Percentiles rank a stretch among this genome's conserved stretches.
Evolutionary conservation across 2,888 invertebrate genomes (phyloP).

Genomic region (Meiosimyza decipiens): DNA sequence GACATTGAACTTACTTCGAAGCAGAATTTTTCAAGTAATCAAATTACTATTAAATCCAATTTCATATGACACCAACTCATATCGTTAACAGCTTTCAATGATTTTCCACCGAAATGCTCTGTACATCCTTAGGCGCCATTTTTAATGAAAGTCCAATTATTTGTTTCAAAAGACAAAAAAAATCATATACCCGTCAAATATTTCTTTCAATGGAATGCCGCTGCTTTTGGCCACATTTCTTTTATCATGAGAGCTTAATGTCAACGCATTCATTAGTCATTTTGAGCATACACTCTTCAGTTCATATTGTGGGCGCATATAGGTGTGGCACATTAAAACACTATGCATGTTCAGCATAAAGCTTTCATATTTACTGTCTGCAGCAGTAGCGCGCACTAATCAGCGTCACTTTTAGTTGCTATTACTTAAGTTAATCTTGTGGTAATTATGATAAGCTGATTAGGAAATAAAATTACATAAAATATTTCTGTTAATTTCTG

Average conservation of each 20-base stretch:
- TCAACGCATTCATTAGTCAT: constrained; percentile 37
- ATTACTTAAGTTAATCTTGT: constrained; percentile 44
- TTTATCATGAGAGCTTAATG: constrained; percentile 10
- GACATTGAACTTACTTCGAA: no score
- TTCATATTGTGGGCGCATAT: background rate
- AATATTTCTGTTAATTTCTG: constrained; percentile 4
- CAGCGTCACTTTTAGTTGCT: constrained; percentile 42
- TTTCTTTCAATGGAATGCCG: no score
- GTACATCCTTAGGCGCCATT: no score
- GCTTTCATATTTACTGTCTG: background rate
- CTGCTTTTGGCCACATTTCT: background rate
- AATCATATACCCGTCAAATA: background rate
- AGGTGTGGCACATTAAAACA: background rate
- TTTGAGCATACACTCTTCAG: constrained; percentile 37
- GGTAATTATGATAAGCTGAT: constrained; percentile 44
- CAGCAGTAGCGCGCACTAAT: constrained; percentile 35
- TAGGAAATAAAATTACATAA: constrained; percentile 34
- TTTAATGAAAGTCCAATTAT: background rate
- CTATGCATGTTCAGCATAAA: background rate
- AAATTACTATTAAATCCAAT: no score
- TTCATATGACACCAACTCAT: no score
- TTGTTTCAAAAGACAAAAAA: background rate
- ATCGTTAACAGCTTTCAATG: no score
- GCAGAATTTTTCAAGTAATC: no score
- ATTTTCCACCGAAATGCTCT: no score